These are phyloP conservation scores for Chironomus striatipennis DNA, from an alignment of 1,140 invertebrate species.

Conservation along the genomic window DNA sequence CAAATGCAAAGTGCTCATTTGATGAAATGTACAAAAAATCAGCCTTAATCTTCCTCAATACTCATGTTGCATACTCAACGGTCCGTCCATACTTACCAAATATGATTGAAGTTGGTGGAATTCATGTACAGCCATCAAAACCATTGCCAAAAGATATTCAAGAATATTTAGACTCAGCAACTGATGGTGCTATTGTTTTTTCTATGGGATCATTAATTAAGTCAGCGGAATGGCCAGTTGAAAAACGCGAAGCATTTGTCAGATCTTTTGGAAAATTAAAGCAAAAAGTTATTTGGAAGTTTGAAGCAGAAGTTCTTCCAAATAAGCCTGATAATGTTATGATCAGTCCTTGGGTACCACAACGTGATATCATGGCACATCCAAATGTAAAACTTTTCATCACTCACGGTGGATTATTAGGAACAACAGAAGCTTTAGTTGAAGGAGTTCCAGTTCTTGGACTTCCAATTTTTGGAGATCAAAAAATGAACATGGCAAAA, in stretches of 20 bases:
- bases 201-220: conserved; percentile 35
- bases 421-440: conserved; percentile 51
- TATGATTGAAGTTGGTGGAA: conserved; percentile 31
- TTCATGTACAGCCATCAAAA: conserved; percentile 29
- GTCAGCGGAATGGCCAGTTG: conserved; percentile 28
- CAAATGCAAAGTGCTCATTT: background rate
- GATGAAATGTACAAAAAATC: conserved; percentile 18
- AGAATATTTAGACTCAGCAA: conserved; percentile 30
- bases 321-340: conserved; percentile 45
- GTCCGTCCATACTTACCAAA: conserved; percentile 29
- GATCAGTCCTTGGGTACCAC: conserved; percentile 51
- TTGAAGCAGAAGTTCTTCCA: conserved; percentile 37
- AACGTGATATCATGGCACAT: conserved; percentile 51
- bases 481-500: conserved; percentile 41
- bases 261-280: conserved; percentile 35
- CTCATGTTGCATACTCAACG: conserved; percentile 28
- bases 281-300: conserved; percentile 45
- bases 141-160: conserved; percentile 32
- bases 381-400: conserved; percentile 53
- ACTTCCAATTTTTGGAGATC: conserved; percentile 48
- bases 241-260: conserved; percentile 38
- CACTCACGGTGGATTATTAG: conserved; percentile 58
- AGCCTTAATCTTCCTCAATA: conserved; percentile 25
- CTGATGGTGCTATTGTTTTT: conserved; percentile 37
- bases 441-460: conserved; percentile 46